A percentile compares a stretch with the other conserved stretches of the same genome.
These are phyloP conservation scores for rat (Rattus norvegicus) DNA, from an alignment of 2,113 vertebrate species.

Conservation along the genomic window GRCr8 NC_086034.1:53627001-53627500, in stretches of 20 bases:
- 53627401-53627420: fast-evolving
- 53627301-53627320: neutral
- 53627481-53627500: neutral
- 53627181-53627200: neutral
- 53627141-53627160: neutral
- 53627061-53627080: neutral
- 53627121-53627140: neutral
- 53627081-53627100: neutral
- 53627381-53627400: neutral
- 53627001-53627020: neutral
- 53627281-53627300: neutral
- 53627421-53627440: fast-evolving
- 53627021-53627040: neutral
- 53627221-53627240: neutral
- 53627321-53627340: neutral
- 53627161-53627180: neutral
- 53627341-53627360: neutral
- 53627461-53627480: neutral
- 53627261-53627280: neutral
- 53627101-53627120: neutral
- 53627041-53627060: too few species aligned
- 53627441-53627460: neutral
- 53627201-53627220: neutral
- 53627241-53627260: neutral
- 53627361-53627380: neutral